Conservation (phyloP, 2,888 invertebrate species). For the Oscheius sp. region DNA sequence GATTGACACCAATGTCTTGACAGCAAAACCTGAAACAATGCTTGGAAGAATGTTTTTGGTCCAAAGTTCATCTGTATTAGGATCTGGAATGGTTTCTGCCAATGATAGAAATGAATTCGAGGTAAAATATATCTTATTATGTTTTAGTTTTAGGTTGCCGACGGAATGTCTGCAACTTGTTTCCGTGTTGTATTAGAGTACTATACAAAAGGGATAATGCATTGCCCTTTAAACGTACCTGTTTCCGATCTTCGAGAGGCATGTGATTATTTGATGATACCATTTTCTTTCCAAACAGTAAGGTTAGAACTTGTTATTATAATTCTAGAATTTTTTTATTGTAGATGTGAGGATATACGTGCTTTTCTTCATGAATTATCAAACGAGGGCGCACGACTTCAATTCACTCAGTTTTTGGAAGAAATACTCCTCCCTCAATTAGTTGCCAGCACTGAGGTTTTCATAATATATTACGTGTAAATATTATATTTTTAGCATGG, state of each 20-base stretch:
- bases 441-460: conserved; percentile 79
- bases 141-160: conserved; percentile 75
- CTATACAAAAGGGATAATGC: conserved; percentile 51
- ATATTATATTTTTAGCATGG: conserved; percentile 78
- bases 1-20: conserved; percentile 89
- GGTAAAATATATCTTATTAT: conserved; percentile 73
- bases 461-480: not conserved
- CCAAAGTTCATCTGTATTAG: conserved; percentile 80
- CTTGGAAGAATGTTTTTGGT: conserved; percentile 75
- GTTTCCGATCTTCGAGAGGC: conserved; percentile 94
- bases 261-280: conserved; percentile 95
- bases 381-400: conserved; percentile 97
- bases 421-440: conserved; percentile 92
- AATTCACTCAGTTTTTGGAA: conserved; percentile 95
- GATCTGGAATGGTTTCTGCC: conserved; percentile 81
- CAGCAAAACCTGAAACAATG: conserved; percentile 97
- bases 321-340: not conserved
- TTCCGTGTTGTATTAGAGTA: conserved; percentile 86
- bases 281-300: conserved; percentile 93
- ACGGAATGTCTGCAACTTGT: conserved; percentile 92
- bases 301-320: conserved; percentile 72
- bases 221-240: conserved; percentile 91
- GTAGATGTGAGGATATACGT: conserved; percentile 71
- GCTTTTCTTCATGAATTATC: conserved; percentile 95
- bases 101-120: conserved; percentile 97